Base-by-base conservation (phyloP, 2,797 vertebrate species). In the Pseudomugil gertrudae region DNA sequence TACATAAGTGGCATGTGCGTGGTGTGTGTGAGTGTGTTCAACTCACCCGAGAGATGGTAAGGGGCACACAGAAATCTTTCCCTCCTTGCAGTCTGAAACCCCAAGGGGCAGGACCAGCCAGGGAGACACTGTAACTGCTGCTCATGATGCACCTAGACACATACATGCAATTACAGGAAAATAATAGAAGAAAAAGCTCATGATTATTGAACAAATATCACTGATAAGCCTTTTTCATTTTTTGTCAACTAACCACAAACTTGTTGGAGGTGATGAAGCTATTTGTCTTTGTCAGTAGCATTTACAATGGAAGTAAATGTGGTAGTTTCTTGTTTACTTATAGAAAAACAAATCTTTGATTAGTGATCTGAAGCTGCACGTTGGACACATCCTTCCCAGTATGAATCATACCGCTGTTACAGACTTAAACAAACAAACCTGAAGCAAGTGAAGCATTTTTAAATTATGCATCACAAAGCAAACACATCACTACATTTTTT, bases 41-140 rank as follows among this genome's bases (percentile, higher is more conserved):
- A 89, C 96, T 96, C 90, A 99, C 96, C 91, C 94, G 94, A 77
- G 97, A 99, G 91, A 99, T 96, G 48, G 96, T 98, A 82, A 99
- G 94, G 66, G 97, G 97, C 93, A 97, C 93, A 87, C 96, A 97
- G 92, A 99, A 99, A 93, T 99, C 98, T 90, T 98, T 99, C 69
- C 98, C 97, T 45, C 98, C 98, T 90, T 99, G 98, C 79, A 99
- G 96, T 67, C 97, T 95, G 92, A 99, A 99, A 72, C 98, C 98
- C 98, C 98, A 99, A 33, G 98, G 98, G 83, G 96, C 96, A 0
- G 97, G 96, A 75, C 97, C 96, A 14, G 89, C 92, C 92, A 99
- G 89, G 63, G 95, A 93, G 79, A 97, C 95, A 0, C 78, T 96
- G 95, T 98, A 99, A 93, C 81, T 97, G 94, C 90, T 96, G 96